Base-by-base conservation (phyloP, 2,797 vertebrate genomes). In the Chanos chanos region DNA sequence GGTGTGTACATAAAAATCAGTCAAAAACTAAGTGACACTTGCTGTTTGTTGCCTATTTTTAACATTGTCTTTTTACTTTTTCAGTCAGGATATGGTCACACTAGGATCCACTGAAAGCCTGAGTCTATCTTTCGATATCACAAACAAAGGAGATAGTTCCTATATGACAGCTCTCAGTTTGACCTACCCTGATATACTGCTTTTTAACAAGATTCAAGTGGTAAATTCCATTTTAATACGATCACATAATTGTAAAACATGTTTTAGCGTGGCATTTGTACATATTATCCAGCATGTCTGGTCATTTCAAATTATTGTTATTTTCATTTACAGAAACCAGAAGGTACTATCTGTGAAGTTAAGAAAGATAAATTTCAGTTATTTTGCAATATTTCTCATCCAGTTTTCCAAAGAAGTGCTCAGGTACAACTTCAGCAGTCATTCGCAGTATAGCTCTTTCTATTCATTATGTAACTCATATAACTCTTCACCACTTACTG, bases 161-260 rank as follows among this genome's bases (percentile, higher is more conserved):
- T 86, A 80, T 66, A 61, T 78, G 79, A 92, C 90, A 24, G 71
- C 56, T 3, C 34, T 87, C 77, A 15, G 73, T 51, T 27, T 89
- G 48, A 77, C 13, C 57, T 85, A 83, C 49, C 87, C 89, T 41
- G 64, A 71, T 55, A 76, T 72, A 21, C 70, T 86, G 2, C 71
- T 45, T 9, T 81, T 83, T 18, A 86, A 77, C 60, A 66, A 64
- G 59, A 64, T 73, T 57, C 39, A 41, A 15, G 43, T 45, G 76
- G 78, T 80, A 74, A 63, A 54, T 37, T 16, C 21, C 15, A 8
- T 8, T n/a, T 24, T n/a, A 13, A n/a, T 13, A 24, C 45, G 1
- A 41, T 13, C 12, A 8, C 7, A 25, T 13, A 10, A 22, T 5
- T 3, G 31, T 25, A 4, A 37, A 10, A 61, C 28, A 52, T 16